phyloP scores from a whole-genome alignment of 2,113 vertebrate genomes.

The Petromus typicus region DNA sequence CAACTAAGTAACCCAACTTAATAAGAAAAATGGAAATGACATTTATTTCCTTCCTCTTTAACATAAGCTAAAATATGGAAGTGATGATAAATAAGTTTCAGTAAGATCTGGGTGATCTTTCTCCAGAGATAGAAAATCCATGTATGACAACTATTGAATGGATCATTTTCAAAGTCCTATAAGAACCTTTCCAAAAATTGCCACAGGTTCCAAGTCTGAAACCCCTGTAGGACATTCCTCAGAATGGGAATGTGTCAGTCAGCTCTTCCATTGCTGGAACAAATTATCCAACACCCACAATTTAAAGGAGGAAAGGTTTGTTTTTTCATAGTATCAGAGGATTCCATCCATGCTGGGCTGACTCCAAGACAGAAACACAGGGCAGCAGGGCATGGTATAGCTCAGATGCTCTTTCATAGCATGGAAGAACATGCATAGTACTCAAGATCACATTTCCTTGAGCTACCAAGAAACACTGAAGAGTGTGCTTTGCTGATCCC shows the following conservation, averaged over 20 bases:
- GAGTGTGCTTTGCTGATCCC: neutral
- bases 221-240: neutral
- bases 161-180: neutral
- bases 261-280: neutral
- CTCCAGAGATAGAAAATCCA: neutral
- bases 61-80: slow-evolving; percentile 38
- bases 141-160: neutral
- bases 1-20: neutral
- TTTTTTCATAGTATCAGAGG: neutral
- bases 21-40: neutral
- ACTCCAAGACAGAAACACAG: neutral
- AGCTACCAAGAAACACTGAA: neutral
- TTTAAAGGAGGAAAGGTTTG: neutral
- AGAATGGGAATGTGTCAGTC: too few relatives aligned
- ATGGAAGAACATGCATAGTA: neutral
- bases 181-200: neutral
- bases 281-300: neutral
- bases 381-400: neutral
- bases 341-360: neutral
- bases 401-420: neutral
- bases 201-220: neutral
- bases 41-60: neutral
- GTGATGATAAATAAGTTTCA: neutral
- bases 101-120: slow-evolving; percentile 12
- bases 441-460: neutral